Percentiles rank a stretch among this genome's conserved stretches.
These are phyloP conservation scores for Ailuropoda melanoleuca DNA, from an alignment of 2,113 vertebrate species.

Conservation along the genomic window DNA sequence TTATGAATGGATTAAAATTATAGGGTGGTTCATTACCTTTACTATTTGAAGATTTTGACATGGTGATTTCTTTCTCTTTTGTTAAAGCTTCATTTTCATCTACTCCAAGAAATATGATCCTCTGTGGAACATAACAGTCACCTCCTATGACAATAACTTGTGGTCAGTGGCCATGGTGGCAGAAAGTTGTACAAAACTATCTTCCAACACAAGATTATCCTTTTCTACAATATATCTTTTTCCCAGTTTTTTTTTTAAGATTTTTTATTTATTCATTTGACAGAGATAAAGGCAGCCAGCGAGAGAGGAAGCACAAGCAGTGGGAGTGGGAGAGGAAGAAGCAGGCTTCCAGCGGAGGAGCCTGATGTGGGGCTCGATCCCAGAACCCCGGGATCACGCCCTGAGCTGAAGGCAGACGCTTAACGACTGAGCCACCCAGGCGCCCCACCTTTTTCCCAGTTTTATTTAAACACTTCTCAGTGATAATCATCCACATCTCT, in stretches of 20 bases:
- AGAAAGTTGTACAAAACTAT: background rate
- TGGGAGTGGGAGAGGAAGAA: too few species aligned
- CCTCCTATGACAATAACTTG: slow-evolving; percentile 71
- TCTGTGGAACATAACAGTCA: slow-evolving; percentile 76
- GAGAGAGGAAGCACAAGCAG: too few species aligned
- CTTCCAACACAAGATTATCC: background rate
- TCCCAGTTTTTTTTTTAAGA: background rate
- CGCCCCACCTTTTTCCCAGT: background rate
- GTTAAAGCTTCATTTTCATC: slow-evolving; percentile 71
- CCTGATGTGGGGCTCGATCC: too few species aligned
- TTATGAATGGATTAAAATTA: background rate
- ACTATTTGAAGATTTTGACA: slow-evolving; percentile 66
- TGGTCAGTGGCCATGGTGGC: background rate
- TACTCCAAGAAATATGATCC: slow-evolving; percentile 72
- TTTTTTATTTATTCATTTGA: too few species aligned
- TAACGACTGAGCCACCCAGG: too few species aligned
- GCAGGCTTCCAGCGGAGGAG: too few species aligned
- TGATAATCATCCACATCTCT: background rate
- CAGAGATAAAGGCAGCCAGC: too few species aligned
- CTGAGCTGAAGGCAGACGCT: too few species aligned
- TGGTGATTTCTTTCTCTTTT: slow-evolving; percentile 67
- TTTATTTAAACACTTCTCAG: background rate
- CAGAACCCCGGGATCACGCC: too few species aligned
- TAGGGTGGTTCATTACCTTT: slow-evolving; percentile 74
- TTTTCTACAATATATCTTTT: background rate